Base-by-base conservation (phyloP, 1,140 invertebrate species). In the Heliconius hewitsoni region DNA sequence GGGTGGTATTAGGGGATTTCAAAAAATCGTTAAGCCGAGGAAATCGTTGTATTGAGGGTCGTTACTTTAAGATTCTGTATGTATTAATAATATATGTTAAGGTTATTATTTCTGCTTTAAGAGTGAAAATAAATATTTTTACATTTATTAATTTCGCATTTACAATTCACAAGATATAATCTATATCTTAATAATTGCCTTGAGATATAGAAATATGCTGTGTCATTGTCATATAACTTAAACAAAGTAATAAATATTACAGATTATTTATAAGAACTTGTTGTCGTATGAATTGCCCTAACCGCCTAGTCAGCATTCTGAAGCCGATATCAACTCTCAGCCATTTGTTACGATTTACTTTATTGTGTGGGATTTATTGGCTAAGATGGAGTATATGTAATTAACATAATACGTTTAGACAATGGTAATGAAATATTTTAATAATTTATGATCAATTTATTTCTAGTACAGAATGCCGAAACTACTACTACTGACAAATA, bases 281-380 rank as follows among this genome's bases (percentile, higher is more conserved):
- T 71, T 34, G 0, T 37, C 66, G 19, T 37, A n/a, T 60, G 57
- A 60, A 60, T 60, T 60, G 55, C 55, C 55, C n/a, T 13, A 23
- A 79, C 74, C 57, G 79, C 70, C 74, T 39, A 80, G 74, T 80
- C 74, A 80, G 74, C 46, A 76, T 66, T 73, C 74, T 71, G 66
- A 74, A 71, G 60, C 74, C 73, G 39, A 76, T 74, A 80, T 76
- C 79, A 76, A 74, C 73, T 70, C 18, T 23, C 74, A 72, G 79
- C 74, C 79, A 80, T 80, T 80, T 80, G 55, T 55, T 76, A 80
- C 74, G 66, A 80, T 80, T 80, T 80, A 73, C 76, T 50, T 72
- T 71, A 75, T 60, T 71, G 27, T 71, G n/a, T 39, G 52, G 76
- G 42, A 76, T 76, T 79, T 75, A 79, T 79, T 79, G 60, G 66